These are phyloP conservation scores for Cryptotermes secundus DNA, from an alignment of 1,140 invertebrate species.

Conservation along the genomic window DNA sequence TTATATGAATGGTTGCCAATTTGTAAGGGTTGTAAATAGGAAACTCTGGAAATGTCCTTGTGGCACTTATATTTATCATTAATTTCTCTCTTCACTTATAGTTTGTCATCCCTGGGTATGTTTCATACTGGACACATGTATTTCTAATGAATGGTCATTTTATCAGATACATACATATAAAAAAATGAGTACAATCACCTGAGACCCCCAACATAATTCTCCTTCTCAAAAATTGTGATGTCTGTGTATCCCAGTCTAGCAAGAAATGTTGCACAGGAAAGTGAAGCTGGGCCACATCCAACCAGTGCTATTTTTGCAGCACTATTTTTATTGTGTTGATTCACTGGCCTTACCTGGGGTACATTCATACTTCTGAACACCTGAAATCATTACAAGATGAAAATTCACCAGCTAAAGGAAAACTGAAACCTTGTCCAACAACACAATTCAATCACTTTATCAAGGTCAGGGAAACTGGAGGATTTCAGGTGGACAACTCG, in stretches of 20 bases:
- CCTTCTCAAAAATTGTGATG: constrained; percentile 91
- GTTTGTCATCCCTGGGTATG: background rate
- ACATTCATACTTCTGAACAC: constrained; percentile 93
- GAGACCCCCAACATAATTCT: constrained; percentile 84
- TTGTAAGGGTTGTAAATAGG: too few species aligned
- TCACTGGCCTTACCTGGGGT: constrained; percentile 77
- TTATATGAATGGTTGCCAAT: too few species aligned
- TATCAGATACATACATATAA: background rate
- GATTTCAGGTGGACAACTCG: too few species aligned
- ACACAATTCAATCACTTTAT: too few species aligned
- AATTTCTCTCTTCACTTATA: too few species aligned
- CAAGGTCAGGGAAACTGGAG: too few species aligned
- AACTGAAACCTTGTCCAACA: too few species aligned
- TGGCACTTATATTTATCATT: too few species aligned
- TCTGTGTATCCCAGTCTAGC: constrained; percentile 89
- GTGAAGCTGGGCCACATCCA: constrained; percentile 94
- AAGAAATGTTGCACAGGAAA: constrained; percentile 95
- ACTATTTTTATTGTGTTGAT: constrained; percentile 41
- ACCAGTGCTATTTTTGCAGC: constrained; percentile 71
- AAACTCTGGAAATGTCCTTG: too few species aligned
- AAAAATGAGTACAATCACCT: constrained; percentile 60
- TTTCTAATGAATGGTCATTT: constrained; percentile 21
- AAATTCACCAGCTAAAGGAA: too few species aligned
- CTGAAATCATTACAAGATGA: constrained; percentile 48
- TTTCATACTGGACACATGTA: background rate